These are phyloP conservation scores for Cotesia typhae DNA, from an alignment of 1,140 invertebrate genomes.

Conservation along the genomic window DNA sequence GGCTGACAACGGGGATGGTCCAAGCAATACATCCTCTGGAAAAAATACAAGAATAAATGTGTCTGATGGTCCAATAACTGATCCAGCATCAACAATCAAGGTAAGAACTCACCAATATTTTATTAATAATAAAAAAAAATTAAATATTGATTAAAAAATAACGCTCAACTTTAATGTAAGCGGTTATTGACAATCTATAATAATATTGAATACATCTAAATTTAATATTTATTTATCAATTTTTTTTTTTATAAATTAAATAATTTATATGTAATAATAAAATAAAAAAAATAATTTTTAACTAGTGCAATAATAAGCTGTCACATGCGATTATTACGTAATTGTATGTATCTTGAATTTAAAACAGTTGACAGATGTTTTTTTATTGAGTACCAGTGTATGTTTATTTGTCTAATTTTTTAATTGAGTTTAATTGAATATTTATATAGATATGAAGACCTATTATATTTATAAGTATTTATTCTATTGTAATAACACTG, in stretches of 20 bases:
- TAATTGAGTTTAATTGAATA: not conserved
- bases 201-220: not conserved
- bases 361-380: slow-evolving; percentile 13
- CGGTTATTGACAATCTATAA: too few species aligned
- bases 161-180: too few species aligned
- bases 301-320: not conserved
- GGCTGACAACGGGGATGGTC: slow-evolving; percentile 60
- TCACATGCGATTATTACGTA: slow-evolving; percentile 4
- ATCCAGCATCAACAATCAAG: slow-evolving; percentile 58
- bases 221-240: not conserved
- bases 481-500: too few species aligned
- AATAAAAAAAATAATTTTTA: too few species aligned
- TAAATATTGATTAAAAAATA: slow-evolving; percentile 8
- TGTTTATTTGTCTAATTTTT: not conserved
- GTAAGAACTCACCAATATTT: slow-evolving; percentile 43
- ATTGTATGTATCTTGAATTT: slow-evolving; percentile 2
- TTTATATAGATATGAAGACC: not conserved
- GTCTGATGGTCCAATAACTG: slow-evolving; percentile 58
- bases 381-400: not conserved
- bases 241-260: not conserved
- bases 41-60: slow-evolving; percentile 56
- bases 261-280: too few species aligned
- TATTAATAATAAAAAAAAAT: not conserved
- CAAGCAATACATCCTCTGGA: slow-evolving; percentile 51
- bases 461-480: too few species aligned